Percentiles rank a stretch among this genome's conserved stretches.
Conservation (phyloP, 2,113 vertebrate species). For the Actinemys pallida region DNA sequence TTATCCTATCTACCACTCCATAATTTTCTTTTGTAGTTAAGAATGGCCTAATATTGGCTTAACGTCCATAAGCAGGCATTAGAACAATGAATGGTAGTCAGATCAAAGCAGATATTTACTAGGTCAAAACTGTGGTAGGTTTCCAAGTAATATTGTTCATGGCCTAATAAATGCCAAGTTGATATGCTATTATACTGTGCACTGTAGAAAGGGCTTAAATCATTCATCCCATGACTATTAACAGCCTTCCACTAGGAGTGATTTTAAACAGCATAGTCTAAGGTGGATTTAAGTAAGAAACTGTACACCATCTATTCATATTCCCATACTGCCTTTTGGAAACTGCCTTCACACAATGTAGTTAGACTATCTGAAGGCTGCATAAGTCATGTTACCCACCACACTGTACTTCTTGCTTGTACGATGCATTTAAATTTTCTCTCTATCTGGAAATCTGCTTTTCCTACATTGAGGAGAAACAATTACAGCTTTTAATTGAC, state of each 20-base stretch:
- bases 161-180: not conserved
- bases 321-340: not conserved
- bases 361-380: not conserved
- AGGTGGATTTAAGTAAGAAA: not conserved
- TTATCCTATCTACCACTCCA: not conserved
- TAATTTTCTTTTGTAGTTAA: not conserved
- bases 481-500: not conserved
- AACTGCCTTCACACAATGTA: not conserved
- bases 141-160: not conserved
- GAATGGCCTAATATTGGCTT: not conserved
- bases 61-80: not conserved
- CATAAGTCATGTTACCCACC: not conserved
- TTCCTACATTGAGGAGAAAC: not conserved
- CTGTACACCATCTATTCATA: not conserved
- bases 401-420: not conserved
- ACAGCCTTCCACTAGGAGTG: not conserved
- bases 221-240: not conserved
- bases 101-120: not conserved
- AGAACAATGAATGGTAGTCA: not conserved
- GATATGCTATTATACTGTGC: not conserved
- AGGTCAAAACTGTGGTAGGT: not conserved
- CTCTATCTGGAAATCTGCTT: not conserved
- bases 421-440: not conserved
- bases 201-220: not conserved
- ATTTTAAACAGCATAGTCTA: not conserved